Base-by-base conservation (phyloP, 1,140 invertebrate genomes). In the Anastatus disparis region DNA sequence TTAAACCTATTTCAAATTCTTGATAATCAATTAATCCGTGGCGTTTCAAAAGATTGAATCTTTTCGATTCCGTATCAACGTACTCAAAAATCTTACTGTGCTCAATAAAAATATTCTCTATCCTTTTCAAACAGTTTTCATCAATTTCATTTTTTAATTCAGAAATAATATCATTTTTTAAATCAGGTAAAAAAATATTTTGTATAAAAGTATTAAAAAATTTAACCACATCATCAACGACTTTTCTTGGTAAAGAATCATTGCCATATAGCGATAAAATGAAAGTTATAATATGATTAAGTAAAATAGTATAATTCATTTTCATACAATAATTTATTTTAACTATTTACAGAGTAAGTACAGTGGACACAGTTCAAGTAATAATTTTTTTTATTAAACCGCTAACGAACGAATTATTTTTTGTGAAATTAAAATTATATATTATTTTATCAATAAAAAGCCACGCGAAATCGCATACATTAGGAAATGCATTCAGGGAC, bases 401-500 rank as follows among this genome's bases (percentile, higher is more conserved):
- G 10, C 4, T 35, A 35, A 35, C 31, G 10, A 6, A 35, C 10
- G 31, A 4, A 35, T 35, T 35, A 24, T 24, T 24, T 10, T 50
- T 50, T 50, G 22, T 26, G 9, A 24, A 50, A 7, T 17, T 50
- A 3, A 50, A 50, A 22, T 50, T 50, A 12, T 24, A 50, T 1
- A 50, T 24, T 2, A 22, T 22, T 50, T 50, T 50, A 3, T 50
- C 46, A 1, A 50, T 2, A 50, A 50, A 50, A 2, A 50, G 2
- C 73, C 66, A 74, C n/a, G 9, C 9, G 9, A 50, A 50, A 50
- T 50, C 46, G 9, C 46, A 50, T 50, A 24, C 24, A 12, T 12
- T 24, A 9, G 46, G 46, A 50, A 50, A 50, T 17, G 46, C 46
- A 24, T 50, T 7, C 46, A 50, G 24, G 3, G 46, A 22, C 1